phyloP scores from a whole-genome alignment of 2,797 vertebrate species.

The Agapornis canus region DNA sequence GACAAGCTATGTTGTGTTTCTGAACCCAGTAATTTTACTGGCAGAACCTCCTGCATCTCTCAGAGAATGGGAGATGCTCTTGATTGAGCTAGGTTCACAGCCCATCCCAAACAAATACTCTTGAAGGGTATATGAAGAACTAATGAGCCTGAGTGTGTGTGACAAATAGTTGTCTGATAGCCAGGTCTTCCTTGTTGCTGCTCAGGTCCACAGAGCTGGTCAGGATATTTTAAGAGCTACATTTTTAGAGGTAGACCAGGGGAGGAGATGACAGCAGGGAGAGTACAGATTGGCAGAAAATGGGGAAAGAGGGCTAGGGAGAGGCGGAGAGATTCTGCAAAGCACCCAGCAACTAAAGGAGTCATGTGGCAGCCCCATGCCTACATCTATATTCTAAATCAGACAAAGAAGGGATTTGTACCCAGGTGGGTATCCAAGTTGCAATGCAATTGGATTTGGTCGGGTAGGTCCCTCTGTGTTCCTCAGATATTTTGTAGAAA shows the following conservation, averaged over 20 bases:
- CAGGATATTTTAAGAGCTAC: background rate
- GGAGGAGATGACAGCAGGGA: background rate
- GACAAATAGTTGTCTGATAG: background rate
- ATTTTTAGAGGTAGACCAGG: background rate
- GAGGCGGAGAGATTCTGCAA: background rate
- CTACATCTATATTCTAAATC: background rate
- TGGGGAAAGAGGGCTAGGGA: background rate
- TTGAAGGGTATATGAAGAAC: background rate
- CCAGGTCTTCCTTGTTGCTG: background rate
- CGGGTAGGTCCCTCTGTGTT: background rate
- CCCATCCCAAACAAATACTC: background rate
- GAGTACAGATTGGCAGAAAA: background rate
- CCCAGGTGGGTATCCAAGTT: background rate
- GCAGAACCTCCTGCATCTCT: conserved; percentile 28
- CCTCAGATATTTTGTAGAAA: background rate
- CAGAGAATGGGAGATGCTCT: conserved; percentile 34
- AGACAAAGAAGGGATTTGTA: background rate
- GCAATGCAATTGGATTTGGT: background rate
- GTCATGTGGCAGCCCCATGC: background rate
- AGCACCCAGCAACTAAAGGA: background rate
- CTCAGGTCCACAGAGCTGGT: background rate
- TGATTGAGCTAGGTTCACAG: background rate
- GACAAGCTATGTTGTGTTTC: conserved; percentile 51
- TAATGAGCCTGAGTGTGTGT: background rate
- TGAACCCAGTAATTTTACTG: conserved; percentile 35